These are phyloP conservation scores for Limulus polyphemus DNA, from an alignment of 2,888 invertebrate species.

Conservation along the genomic window DNA sequence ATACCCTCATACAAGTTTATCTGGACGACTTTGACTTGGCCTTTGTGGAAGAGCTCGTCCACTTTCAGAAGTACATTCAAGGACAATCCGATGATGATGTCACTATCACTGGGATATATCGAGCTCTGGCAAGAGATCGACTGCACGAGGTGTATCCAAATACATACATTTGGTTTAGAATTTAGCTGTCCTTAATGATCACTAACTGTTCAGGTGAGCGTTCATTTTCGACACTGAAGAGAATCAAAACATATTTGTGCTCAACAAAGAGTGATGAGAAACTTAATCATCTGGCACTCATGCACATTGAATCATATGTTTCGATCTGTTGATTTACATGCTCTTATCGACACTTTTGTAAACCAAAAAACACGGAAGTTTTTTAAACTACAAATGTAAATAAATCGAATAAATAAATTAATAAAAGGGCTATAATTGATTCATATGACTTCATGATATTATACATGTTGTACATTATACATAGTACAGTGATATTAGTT, in stretches of 20 bases:
- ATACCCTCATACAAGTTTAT: neutral
- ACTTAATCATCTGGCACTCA: too few relatives aligned
- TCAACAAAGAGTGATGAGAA: neutral
- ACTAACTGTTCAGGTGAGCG: slow-evolving; percentile 1
- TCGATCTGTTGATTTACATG: too few relatives aligned
- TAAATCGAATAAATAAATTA: too few relatives aligned
- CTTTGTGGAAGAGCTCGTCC: neutral
- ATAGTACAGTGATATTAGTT: too few relatives aligned
- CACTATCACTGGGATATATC: neutral
- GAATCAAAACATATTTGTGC: neutral
- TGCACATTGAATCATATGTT: too few relatives aligned
- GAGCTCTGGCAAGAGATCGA: slow-evolving; percentile 1
- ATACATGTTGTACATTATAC: too few relatives aligned
- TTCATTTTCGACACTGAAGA: neutral
- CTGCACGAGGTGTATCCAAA: too few relatives aligned
- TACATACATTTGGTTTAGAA: neutral
- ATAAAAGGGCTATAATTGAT: too few relatives aligned
- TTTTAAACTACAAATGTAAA: too few relatives aligned
- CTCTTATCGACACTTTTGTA: too few relatives aligned
- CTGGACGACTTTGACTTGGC: neutral
- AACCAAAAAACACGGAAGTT: too few relatives aligned
- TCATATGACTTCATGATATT: too few relatives aligned
- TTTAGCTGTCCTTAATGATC: neutral
- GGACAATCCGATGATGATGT: neutral
- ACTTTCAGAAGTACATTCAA: neutral